A percentile compares a stretch with the other conserved stretches of the same genome.
Evolutionary conservation across 53 echinoderm and acorn worm genomes (phyloP).

Genomic region (Holothuria leucospilota): DNA sequence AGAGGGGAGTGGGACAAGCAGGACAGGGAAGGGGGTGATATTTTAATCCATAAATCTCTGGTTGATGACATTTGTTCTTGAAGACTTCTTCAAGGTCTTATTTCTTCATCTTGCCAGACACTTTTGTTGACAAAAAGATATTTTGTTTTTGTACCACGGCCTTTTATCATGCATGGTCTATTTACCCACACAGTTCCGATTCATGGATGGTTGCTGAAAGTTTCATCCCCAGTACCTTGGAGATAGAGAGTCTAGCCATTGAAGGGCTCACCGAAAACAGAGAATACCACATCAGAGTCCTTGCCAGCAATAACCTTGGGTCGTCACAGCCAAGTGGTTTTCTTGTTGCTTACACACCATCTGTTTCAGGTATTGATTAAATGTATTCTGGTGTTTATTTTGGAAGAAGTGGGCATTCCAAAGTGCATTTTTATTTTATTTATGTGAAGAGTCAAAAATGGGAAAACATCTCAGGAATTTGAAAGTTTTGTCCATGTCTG

Average conservation of each 20-base stretch:
- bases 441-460: too few species aligned
- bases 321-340: constrained; percentile 59
- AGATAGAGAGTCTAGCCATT: constrained; percentile 36
- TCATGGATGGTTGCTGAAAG: constrained; percentile 26
- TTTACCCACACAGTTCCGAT: background rate
- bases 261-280: constrained; percentile 71
- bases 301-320: constrained; percentile 73
- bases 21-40: too few species aligned
- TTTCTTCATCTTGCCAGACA: too few species aligned
- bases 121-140: too few species aligned
- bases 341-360: constrained; percentile 60
- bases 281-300: constrained; percentile 75
- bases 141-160: background rate
- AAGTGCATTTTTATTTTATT: background rate
- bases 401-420: background rate
- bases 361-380: constrained; percentile 72
- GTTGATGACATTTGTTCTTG: too few species aligned
- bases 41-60: too few species aligned
- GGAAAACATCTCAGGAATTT: too few species aligned
- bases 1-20: too few species aligned
- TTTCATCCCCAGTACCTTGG: background rate
- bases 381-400: background rate
- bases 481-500: too few species aligned
- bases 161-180: background rate
- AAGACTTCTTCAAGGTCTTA: too few species aligned